Evolutionary conservation across 2,113 vertebrate species (phyloP), one percentile per base, ranked within the genome.

Genomic region (Polypterus senegalus): DNA sequence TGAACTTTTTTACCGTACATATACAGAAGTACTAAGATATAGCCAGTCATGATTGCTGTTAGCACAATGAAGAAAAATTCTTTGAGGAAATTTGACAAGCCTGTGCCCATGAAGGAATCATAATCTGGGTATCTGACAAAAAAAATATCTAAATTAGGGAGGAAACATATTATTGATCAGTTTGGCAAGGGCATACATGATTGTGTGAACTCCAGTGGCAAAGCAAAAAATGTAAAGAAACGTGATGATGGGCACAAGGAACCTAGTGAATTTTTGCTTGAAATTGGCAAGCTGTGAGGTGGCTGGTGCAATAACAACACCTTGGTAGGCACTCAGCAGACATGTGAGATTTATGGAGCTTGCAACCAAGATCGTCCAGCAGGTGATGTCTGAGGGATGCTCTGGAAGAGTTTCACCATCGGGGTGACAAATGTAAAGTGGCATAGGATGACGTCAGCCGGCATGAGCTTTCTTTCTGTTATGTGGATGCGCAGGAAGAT

Each of bases 341-440:
- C 59, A 65, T 10, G 67, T 68, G 48, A 68, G 6, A n/a, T 59
- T 61, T 43, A 65, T 68, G 7, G 59, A 68, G 47, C 45, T 62
- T 69, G 48, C 60, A 65, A 10, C 64, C 59, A 7, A 46, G 7
- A 11, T 69, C 63, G 6, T 48, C 63, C 6, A 69, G 57, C 45
- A 69, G 58, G 9, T 69, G 60, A 60, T 46, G 64, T 48, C 27
- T 69, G 62, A 46, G 67, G 60, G 47, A 65, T 55, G 53, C 63
- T 55, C 1, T 56, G 60, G 10, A 61, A 64, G 6, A 69, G 53
- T 3, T 60, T 9, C n/a, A 69, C 67, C 7, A 62, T 5, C 3
- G 65, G 49, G 54, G 65, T 69, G 47, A 58, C 63, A 5, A 55
- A 9, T 11, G 63, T 46, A 5, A 69, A 49, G 7, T 61, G 47